These are phyloP conservation scores for Aphelinus atriplicis DNA, from an alignment of 1,140 invertebrate species.

Conservation along the genomic window DNA sequence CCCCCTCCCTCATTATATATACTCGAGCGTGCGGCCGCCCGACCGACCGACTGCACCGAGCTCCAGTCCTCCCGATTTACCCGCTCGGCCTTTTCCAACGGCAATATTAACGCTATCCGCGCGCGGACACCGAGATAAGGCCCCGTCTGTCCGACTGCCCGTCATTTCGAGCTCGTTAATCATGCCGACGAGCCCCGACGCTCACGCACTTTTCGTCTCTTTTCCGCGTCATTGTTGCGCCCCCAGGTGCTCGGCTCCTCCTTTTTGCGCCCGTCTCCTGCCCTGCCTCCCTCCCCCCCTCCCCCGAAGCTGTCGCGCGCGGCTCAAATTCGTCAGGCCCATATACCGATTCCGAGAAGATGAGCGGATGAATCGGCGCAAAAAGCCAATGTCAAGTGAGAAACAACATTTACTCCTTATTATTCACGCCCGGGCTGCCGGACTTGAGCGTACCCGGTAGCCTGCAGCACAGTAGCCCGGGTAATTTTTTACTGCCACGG, in stretches of 20 bases:
- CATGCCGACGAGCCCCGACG: not conserved
- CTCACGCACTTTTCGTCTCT: constrained; percentile 29
- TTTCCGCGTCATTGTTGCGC: constrained; percentile 30
- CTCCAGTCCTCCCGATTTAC: not conserved
- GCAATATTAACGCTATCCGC: constrained; percentile 28
- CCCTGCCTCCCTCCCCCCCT: not conserved
- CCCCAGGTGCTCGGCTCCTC: not conserved
- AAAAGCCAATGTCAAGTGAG: constrained; percentile 37
- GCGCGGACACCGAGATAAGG: not conserved
- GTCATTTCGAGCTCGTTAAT: constrained; percentile 35
- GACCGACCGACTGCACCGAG: no score
- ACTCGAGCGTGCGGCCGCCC: not conserved
- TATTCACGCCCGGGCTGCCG: constrained; percentile 36
- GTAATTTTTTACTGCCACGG: constrained; percentile 27
- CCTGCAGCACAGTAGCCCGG: constrained; percentile 22
- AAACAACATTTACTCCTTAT: constrained; percentile 39
- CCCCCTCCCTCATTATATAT: constrained; percentile 21
- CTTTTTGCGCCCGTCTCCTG: not conserved
- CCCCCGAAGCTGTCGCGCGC: not conserved
- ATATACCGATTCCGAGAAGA: constrained; percentile 27
- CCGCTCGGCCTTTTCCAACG: constrained; percentile 24
- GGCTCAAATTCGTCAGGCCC: constrained; percentile 21
- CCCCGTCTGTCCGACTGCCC: not conserved
- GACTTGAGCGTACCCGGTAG: constrained; percentile 27
- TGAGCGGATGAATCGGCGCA: constrained; percentile 27